Evolutionary conservation across 2,888 invertebrate genomes (phyloP).

Genomic region (Patella depressa): DNA sequence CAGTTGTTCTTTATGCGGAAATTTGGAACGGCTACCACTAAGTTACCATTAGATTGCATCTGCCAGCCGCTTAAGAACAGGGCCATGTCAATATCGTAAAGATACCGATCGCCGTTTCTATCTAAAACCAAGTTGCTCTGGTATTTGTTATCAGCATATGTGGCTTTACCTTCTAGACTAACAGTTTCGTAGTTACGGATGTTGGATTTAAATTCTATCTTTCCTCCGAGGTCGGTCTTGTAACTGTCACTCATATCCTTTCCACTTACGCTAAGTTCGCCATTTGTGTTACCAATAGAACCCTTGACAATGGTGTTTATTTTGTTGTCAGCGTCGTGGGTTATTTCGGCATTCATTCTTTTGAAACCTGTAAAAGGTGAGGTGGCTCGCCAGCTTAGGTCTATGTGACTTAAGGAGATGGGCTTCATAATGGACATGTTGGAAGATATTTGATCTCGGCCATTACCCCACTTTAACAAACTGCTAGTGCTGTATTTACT

Average conservation of each 20-base stretch:
- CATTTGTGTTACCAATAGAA: conserved; percentile 38
- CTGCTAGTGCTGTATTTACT: conserved; percentile 36
- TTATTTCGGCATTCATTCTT: conserved; percentile 35
- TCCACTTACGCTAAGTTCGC: conserved; percentile 38
- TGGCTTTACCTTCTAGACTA: conserved; percentile 34
- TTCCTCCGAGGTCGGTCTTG: conserved; percentile 40
- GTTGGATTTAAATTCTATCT: conserved; percentile 45
- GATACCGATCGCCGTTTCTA: conserved; percentile 36
- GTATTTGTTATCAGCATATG: conserved; percentile 35
- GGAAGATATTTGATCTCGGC: conserved; percentile 41
- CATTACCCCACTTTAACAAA: conserved; percentile 44
- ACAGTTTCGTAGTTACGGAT: conserved; percentile 31
- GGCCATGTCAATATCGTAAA: conserved; percentile 39
- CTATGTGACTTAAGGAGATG: conserved; percentile 36
- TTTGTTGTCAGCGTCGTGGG: conserved; percentile 35
- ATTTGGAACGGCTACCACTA: conserved; percentile 42
- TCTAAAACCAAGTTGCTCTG: conserved; percentile 28
- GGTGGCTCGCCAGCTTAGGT: conserved; percentile 39
- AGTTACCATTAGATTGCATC: conserved; percentile 45
- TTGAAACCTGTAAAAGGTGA: conserved; percentile 48
- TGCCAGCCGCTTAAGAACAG: conserved; percentile 38
- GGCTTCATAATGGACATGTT: conserved; percentile 48
- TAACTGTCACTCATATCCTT: conserved; percentile 35
- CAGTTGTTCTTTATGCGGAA: conserved; percentile 41
- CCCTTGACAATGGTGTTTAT: conserved; percentile 40